Conservation (phyloP, 2,113 vertebrate genomes). For the Pontoporia blainvillei region DNA sequence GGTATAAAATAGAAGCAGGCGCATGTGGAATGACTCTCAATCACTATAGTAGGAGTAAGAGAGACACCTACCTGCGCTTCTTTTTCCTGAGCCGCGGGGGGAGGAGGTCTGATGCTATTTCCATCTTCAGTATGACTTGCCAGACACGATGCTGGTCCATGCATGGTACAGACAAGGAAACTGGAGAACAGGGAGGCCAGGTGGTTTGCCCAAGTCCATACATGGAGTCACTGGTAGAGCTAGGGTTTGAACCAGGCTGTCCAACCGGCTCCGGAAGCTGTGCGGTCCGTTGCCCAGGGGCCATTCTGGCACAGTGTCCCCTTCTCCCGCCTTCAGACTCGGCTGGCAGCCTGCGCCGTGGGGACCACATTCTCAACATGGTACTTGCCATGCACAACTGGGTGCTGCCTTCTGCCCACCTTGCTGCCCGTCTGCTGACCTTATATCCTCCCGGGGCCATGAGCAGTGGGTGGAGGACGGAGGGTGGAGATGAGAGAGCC, state of each 20-base stretch:
- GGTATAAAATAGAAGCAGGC: not conserved
- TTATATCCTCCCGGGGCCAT: constrained; percentile 74
- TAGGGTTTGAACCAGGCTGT: not conserved
- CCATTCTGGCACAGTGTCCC: not conserved
- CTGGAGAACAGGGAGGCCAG: not conserved
- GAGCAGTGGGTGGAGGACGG: not conserved
- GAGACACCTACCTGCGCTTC: not conserved
- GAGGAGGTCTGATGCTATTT: not conserved
- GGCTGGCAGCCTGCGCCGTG: constrained; percentile 66
- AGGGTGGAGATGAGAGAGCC: not conserved
- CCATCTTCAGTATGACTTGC: not conserved
- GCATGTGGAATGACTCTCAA: not conserved
- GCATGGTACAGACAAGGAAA: not conserved
- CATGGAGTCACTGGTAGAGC: not conserved
- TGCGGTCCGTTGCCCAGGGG: not conserved
- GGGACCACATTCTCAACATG: constrained; percentile 77
- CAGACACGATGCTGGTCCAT: not conserved
- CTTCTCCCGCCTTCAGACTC: constrained; percentile 59
- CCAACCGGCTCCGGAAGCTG: not conserved
- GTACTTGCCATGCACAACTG: constrained; percentile 79
- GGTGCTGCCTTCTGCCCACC: constrained; percentile 77
- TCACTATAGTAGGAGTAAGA: not conserved
- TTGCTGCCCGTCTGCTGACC: constrained; percentile 73
- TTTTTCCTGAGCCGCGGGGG: not conserved
- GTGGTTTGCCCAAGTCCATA: not conserved